Base-by-base conservation (phyloP, 2,888 invertebrate genomes). In the Tigriopus californicus region DNA sequence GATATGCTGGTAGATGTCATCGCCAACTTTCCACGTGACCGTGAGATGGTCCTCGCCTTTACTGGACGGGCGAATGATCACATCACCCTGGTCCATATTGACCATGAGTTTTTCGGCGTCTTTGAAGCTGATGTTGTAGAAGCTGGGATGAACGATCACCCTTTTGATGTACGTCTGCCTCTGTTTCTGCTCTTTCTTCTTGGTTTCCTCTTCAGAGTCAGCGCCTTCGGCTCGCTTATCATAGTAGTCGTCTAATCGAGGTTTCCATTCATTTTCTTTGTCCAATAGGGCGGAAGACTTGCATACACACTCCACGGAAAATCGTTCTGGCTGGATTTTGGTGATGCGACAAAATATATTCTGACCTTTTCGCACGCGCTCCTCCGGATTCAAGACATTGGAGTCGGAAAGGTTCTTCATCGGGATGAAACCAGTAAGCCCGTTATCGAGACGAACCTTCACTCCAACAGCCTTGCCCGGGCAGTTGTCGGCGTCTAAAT, bases 21-120 rank as follows among this genome's bases (percentile, higher is more conserved):
- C 88, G 0, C 87, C 80, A 1, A 98, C 92, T 72, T 99, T 99
- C 98, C 98, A 99, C 0, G 97, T 97, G 1, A 94, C 90, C 0
- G 97, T 97, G 63, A 99, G 73, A 72, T 94, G 94, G 71, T 97
- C 90, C 0, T 84, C 80, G 47, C 92, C 94, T 79, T 77, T 58
- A 1, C 64, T 65, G 15, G 22, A 40, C 22, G 55, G 42, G 11
- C 54, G 20, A 20, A 60, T 58, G 11, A 63, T 51, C 13, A 89
- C 91, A 68, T 98, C 98, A 1, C 98, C 97, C 72, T 91, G 94
- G 64, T 92, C 94, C 83, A 94, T 85, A 59, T 79, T 79, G 53
- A 80, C 80, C 82, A 99, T 84, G 60, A 91, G 74, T 67, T 86
- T 87, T 68, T 92, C 89, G 0, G 92, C 90, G 68, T 94, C 91